Evolutionary conservation across 1,140 invertebrate genomes (phyloP), one percentile per base, ranked within the genome.

Genomic region (Hylaeus volcanicus): DNA sequence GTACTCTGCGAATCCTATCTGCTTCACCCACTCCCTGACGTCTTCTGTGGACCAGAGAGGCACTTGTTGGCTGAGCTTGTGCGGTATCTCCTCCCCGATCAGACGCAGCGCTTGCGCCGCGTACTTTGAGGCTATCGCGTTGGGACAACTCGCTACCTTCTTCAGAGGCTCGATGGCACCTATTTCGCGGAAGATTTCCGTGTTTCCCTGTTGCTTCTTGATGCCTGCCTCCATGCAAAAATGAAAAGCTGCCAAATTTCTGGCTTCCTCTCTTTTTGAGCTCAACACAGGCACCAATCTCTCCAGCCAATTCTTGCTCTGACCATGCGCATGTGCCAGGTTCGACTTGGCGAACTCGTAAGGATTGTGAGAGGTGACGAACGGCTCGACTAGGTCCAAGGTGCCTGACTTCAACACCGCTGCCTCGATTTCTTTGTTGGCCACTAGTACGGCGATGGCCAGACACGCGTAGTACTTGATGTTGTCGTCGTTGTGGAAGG

Each of bases 201-300:
- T 97, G 81, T 99, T 98, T 14, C 98, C 97, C 93, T 99, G 99
- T 86, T 98, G 96, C 87, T 98, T 97, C 90, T 99, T 99, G 56
- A 99, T 99, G 12, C 97, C 98, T 3, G 99, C 99, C 93, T 99
- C 99, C 98, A 99, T 99, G 89, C 98, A 99, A 91, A 99, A 99
- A 91, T 99, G 99, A 92, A 99, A 99, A 45, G 99, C 98, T 0
- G 99, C 99, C 72, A 99, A 92, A 90, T 99, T 99, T 83, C 98
- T 95, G 0, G 99, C 98, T 92, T 99, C 99, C 90, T 99, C 98
- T 73, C 98, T 94, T 91, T 99, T 98, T 26, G 98, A 99, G 87
- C 96, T 98, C 4, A 99, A 93, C n/a, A 99, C 97, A 0, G 98
- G 98, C 1, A 99, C 98, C 56, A 99, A 94, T 80, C 97, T 94